Conservation (phyloP, 2,888 invertebrate species). For the Meandrusa payeni region DNA sequence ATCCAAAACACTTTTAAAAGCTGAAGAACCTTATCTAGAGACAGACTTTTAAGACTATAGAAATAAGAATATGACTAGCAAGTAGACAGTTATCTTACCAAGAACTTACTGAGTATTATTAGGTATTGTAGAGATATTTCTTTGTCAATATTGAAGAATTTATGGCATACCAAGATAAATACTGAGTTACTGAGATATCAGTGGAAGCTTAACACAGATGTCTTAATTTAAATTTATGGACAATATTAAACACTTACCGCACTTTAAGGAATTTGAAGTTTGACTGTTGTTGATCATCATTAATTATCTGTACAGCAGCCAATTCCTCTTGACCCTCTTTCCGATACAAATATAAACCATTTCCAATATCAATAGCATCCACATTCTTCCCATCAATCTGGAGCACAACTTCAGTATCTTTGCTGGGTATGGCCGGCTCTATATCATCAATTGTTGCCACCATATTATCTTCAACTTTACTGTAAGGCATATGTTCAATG, state of each 20-base stretch:
- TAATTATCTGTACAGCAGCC: conserved; percentile 68
- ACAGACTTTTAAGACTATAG: too few relatives aligned
- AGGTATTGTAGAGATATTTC: too few relatives aligned
- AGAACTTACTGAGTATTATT: too few relatives aligned
- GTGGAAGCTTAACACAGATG: too few relatives aligned
- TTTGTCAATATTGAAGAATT: too few relatives aligned
- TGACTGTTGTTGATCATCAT: conserved; percentile 59
- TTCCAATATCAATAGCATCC: conserved; percentile 74
- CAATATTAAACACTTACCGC: conserved; percentile 49
- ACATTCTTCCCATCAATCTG: conserved; percentile 74
- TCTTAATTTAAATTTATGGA: too few relatives aligned
- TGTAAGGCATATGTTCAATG: conserved; percentile 35
- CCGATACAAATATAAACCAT: conserved; percentile 70
- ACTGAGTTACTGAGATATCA: too few relatives aligned
- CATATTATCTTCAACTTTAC: conserved; percentile 37
- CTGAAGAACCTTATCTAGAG: too few relatives aligned
- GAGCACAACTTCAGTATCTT: conserved; percentile 67
- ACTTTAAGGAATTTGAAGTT: conserved; percentile 75
- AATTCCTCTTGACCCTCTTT: conserved; percentile 66
- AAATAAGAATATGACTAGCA: too few relatives aligned
- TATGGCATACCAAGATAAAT: too few relatives aligned
- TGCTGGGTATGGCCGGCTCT: conserved; percentile 49
- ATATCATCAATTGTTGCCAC: conserved; percentile 41
- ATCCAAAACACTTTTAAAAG: too few relatives aligned
- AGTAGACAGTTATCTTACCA: too few relatives aligned